Percentiles rank a stretch among this genome's conserved stretches.
Evolutionary conservation across 2,113 vertebrate species (phyloP).

Genomic region (human (Homo sapiens)): DNA sequence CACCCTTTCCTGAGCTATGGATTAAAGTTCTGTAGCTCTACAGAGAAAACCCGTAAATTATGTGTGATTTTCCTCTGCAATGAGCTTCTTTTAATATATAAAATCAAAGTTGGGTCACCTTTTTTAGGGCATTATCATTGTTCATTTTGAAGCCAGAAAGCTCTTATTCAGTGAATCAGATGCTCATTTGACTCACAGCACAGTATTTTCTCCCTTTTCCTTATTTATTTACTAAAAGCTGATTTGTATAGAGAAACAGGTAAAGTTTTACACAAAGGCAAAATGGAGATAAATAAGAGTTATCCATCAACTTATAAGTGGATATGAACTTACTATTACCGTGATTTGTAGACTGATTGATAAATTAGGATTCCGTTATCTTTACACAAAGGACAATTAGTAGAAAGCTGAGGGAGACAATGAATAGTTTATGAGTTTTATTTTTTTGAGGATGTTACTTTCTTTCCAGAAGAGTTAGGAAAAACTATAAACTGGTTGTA

Average conservation of each 20-base stretch:
- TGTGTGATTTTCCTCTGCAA: conserved; percentile 32
- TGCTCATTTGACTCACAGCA: background rate
- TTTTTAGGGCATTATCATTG: conserved; percentile 51
- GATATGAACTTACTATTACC: background rate
- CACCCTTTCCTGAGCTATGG: conserved; percentile 75
- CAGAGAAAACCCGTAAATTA: conserved; percentile 63
- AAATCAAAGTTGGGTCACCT: conserved; percentile 71
- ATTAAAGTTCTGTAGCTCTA: conserved; percentile 73
- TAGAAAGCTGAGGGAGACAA: background rate
- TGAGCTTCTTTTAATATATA: conserved; percentile 40
- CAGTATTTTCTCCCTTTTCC: background rate
- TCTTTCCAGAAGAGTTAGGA: background rate
- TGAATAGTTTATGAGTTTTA: background rate
- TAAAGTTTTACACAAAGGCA: conserved; percentile 28
- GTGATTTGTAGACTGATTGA: conserved; percentile 28
- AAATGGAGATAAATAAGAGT: conserved; percentile 41
- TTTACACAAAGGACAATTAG: background rate
- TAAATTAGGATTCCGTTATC: conserved; percentile 35
- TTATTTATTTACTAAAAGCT: conserved; percentile 27
- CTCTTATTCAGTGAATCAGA: conserved; percentile 2
- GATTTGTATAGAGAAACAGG: background rate
- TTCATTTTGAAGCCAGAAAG: background rate
- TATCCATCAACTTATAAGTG: background rate
- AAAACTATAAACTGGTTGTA: background rate
- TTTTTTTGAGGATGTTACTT: background rate